These are phyloP conservation scores for Actias luna DNA, from an alignment of 2,888 invertebrate species.

Conservation along the genomic window DNA sequence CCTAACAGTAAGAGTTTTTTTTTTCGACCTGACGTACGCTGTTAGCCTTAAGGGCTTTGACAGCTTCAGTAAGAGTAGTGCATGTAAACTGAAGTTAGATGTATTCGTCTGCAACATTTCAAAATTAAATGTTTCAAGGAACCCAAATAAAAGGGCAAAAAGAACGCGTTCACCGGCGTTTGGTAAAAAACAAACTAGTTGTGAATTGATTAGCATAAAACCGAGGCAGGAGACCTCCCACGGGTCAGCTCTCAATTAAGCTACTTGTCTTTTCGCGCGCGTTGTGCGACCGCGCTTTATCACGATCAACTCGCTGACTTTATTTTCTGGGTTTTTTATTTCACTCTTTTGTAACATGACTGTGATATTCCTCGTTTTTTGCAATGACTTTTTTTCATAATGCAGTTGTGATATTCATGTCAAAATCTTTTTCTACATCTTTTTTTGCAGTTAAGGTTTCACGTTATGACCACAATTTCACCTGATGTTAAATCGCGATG, in stretches of 20 bases:
- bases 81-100: not conserved
- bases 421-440: no score
- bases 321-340: conserved; percentile 52
- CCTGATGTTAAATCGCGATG: no score
- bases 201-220: conserved; percentile 78
- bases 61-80: no score
- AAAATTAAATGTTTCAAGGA: conserved; percentile 27
- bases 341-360: not conserved
- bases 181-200: conserved; percentile 74
- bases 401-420: not conserved
- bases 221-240: conserved; percentile 73
- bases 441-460: no score
- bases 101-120: not conserved
- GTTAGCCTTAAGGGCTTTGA: no score
- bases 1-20: no score
- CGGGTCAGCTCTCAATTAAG: conserved; percentile 75
- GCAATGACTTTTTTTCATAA: not conserved
- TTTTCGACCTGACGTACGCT: no score
- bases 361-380: not conserved
- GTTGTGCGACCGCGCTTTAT: conserved; percentile 66
- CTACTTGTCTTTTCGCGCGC: conserved; percentile 75
- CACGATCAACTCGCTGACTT: conserved; percentile 60
- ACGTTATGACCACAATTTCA: no score
- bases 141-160: conserved; percentile 54
- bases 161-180: conserved; percentile 61